Evolutionary conservation across 2,888 invertebrate species (phyloP), one percentile per base, ranked within the genome.

Genomic region (Steromphala cineraria): DNA sequence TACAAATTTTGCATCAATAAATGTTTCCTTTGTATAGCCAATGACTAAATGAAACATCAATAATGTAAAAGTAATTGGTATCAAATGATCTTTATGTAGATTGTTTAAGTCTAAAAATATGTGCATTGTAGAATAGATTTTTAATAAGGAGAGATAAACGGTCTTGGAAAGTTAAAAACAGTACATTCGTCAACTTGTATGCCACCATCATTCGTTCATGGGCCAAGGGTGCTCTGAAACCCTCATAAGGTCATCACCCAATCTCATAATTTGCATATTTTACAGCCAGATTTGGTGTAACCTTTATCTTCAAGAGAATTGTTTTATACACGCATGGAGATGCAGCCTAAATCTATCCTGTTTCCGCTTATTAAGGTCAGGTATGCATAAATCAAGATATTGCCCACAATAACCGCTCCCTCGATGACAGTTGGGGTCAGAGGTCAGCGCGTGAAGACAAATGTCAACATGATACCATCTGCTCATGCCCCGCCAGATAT

Each of bases 321-420:
- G 28, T 62, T 62, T 62, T 28, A 62, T 24, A 21, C 28, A 62
- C 28, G 28, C 62, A 28, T 24, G 62, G 24, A 62, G 62, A 28
- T 24, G 28, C 28, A 28, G 24, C 13, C 28, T 28, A 28, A 62
- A 62, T 62, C 62, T 62, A 17, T 62, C 28, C 28, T 28, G 62
- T 62, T 62, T 62, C 62, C 62, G 62, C 62, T 62, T 62, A 62
- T 62, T 62, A 62, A 28, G 28, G 28, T 28, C 28, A 62, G 17
- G 62, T 28, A 62, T 62, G 62, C 62, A 62, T 62, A 62, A 62
- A 62, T 62, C 62, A 62, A 62, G 62, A 62, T 62, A 62, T 62
- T 62, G 62, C 62, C 24, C 13, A 62, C 62, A 62, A 62, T 62
- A 62, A 62, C 62, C 17, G 62, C 62, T 62, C 62, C 62, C 62